Conservation (phyloP, 2,797 vertebrate genomes). For the Myotis planiceps region DNA sequence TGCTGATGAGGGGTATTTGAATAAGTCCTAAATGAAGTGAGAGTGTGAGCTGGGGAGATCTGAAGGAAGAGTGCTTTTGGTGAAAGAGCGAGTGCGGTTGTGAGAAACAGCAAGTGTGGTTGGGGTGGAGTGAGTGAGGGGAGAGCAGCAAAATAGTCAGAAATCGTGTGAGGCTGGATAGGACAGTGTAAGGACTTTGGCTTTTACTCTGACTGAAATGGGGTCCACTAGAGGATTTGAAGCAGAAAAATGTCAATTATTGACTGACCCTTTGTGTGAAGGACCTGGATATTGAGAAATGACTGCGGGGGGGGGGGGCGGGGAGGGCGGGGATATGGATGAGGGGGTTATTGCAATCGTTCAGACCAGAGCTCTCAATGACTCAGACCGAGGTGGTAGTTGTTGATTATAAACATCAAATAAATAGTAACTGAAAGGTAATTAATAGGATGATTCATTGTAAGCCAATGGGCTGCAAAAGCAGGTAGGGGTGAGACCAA, state of each 20-base stretch:
- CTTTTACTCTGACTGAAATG: not conserved
- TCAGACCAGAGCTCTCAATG: not conserved
- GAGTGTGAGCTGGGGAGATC: not conserved
- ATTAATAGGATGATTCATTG: not conserved
- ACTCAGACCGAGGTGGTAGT: not conserved
- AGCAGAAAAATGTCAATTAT: not conserved
- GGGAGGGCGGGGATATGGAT: not conserved
- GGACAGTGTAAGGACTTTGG: not conserved
- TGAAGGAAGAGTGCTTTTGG: not conserved
- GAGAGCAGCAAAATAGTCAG: not conserved
- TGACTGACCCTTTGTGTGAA: not conserved
- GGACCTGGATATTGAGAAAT: not conserved
- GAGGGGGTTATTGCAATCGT: not conserved
- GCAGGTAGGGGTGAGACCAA: not conserved
- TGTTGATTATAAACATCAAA: not conserved
- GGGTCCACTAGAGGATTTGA: not conserved
- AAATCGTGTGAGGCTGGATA: fast-evolving
- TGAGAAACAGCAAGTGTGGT: not conserved
- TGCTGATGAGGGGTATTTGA: not conserved
- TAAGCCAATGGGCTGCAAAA: not conserved
- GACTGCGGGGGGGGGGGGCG: not conserved
- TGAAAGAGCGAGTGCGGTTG: not conserved
- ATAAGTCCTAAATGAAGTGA: not conserved
- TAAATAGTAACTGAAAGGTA: not conserved
- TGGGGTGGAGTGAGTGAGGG: not conserved